Evolutionary conservation across 2,888 invertebrate species (phyloP).

Genomic region (Drosophila picticornis): DNA sequence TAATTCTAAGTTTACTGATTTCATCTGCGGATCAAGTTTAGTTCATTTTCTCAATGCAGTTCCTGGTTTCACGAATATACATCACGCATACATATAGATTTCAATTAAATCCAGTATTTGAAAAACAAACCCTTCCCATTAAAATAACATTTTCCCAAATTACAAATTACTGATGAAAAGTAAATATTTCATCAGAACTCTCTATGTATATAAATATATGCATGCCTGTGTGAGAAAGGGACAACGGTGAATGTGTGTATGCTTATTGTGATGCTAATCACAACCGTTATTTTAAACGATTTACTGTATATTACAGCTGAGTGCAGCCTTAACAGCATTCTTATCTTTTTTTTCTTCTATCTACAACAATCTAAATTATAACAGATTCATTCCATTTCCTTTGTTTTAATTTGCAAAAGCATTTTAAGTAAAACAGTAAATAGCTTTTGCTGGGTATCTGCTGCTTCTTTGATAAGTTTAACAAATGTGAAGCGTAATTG

Average conservation of each 20-base stretch:
- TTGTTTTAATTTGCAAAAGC: neutral
- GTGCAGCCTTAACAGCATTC: neutral
- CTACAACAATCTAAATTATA: neutral
- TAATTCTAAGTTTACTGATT: neutral
- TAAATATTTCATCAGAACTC: neutral
- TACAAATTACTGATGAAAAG: neutral
- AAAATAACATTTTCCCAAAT: neutral
- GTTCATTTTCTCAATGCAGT: neutral
- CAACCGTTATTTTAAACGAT: neutral
- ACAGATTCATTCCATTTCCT: neutral
- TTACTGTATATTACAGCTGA: neutral
- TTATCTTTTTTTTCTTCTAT: neutral
- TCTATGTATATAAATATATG: neutral
- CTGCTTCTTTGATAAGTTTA: neutral
- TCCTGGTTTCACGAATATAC: neutral
- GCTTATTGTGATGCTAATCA: neutral
- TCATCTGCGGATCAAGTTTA: neutral
- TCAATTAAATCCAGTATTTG: neutral
- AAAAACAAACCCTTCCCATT: neutral
- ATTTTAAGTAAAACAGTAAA: neutral
- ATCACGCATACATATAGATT: neutral
- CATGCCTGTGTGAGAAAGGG: neutral
- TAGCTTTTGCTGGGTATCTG: neutral
- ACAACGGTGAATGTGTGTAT: neutral
- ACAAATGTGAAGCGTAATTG: constrained; percentile 58